A percentile compares a stretch with the other conserved stretches of the same genome.
Evolutionary conservation across 2,888 invertebrate genomes (phyloP).

Genomic region (Tanytarsus gracilentus): DNA sequence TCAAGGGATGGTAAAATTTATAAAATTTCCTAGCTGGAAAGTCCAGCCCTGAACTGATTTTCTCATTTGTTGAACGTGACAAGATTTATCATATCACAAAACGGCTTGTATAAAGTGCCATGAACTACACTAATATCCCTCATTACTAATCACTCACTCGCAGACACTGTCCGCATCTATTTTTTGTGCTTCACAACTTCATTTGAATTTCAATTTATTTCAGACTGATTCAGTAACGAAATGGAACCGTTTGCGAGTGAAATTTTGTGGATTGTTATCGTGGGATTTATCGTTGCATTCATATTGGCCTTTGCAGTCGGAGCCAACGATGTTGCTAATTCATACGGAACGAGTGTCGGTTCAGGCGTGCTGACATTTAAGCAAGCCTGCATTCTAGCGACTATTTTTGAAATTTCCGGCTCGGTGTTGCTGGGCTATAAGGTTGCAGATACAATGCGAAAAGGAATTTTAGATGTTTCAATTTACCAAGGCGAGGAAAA

Average conservation of each 20-base stretch:
- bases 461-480: constrained; percentile 77
- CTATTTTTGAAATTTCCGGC: constrained; percentile 86
- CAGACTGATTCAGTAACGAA: too few relatives aligned
- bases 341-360: constrained; percentile 97
- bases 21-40: too few relatives aligned
- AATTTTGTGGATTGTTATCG: constrained; percentile 52
- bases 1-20: too few relatives aligned
- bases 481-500: constrained; percentile 68
- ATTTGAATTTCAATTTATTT: too few relatives aligned
- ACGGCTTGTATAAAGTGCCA: too few relatives aligned
- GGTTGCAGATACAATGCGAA: constrained; percentile 94
- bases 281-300: constrained; percentile 84
- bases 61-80: too few relatives aligned
- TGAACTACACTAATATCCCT: too few relatives aligned
- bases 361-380: constrained; percentile 80
- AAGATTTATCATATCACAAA: too few relatives aligned
- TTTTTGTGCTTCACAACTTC: too few relatives aligned
- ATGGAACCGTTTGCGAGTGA: constrained; percentile 9
- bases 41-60: too few relatives aligned
- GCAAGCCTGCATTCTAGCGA: constrained; percentile 83
- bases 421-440: constrained; percentile 78
- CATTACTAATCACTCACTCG: too few relatives aligned
- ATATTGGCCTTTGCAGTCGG: constrained; percentile 89
- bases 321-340: constrained; percentile 93
- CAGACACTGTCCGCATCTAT: too few relatives aligned